phyloP scores from a whole-genome alignment of 2,888 invertebrate genomes.

The Calameuta pallipes region DNA sequence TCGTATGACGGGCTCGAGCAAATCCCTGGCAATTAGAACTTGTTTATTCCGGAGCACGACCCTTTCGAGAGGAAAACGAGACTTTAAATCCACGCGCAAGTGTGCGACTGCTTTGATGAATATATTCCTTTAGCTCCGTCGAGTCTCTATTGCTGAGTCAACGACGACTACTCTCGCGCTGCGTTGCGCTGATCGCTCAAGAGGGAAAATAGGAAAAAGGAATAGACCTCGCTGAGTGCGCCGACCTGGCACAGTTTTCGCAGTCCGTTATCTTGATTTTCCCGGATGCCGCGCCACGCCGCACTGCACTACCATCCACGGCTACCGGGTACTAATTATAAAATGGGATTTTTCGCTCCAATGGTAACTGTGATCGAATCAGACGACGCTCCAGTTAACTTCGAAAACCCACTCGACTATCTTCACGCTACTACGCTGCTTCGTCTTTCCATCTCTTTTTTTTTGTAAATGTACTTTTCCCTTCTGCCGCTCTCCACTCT shows the following conservation, averaged over 20 bases:
- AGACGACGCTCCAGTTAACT: background rate
- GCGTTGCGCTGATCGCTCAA: background rate
- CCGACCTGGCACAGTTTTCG: conserved; percentile 3
- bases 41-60: background rate
- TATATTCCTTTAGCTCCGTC: background rate
- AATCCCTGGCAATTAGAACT: background rate
- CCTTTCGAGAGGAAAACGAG: background rate
- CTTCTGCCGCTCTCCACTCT: background rate
- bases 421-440: background rate
- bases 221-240: background rate
- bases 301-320: background rate
- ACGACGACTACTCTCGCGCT: background rate
- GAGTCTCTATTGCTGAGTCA: background rate
- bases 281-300: background rate
- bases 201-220: background rate
- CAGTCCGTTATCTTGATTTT: conserved; percentile 8
- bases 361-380: background rate
- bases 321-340: background rate
- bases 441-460: background rate
- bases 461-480: background rate
- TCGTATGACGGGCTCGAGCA: background rate
- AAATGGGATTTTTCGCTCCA: background rate
- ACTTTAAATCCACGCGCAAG: background rate
- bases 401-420: background rate
- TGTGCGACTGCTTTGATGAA: background rate